Base-by-base conservation (phyloP, 2,888 invertebrate species). In the Lysandra bellargus region DNA sequence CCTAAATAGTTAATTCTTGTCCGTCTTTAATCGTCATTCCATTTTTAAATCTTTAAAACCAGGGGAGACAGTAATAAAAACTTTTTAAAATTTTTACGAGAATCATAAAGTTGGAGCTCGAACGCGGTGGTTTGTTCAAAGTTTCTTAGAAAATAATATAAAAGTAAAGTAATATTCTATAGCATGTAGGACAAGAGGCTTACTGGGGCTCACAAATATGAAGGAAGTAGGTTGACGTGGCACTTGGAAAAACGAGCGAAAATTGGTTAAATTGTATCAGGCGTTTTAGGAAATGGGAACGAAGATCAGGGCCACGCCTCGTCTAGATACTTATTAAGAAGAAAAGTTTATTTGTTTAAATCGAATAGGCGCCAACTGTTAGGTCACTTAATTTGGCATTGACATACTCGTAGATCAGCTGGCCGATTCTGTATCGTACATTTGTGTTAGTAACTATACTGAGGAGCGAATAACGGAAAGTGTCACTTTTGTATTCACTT, bases 151-250 rank as follows among this genome's bases (percentile, higher is more conserved):
- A 69, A 69, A 69, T 69, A 69, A 69, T 69, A 69, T 37, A 69
- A 37, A 69, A 69, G 33, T 33, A 69, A 69, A 17, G 69, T 17
- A 69, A 69, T 69, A 69, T 37, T 69, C 69, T 69, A 37, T 17
- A 69, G 33, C 76, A 76, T 57, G 30, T 76, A 53, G 33, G 76
- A 76, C 76, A 76, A 76, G 76, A 57, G 76, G 76, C 57, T 76
- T 76, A 76, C 57, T 14, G 57, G 49, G 33, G 76, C 49, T 23
- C 9, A 37, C 53, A 53, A 44, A 74, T 74, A 17, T 53, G 76
- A 76, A 76, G 3, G 33, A 76, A 74, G 9, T 74, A 74, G 76
- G 76, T 53, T 76, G 76, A 5, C 76, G 57, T 53, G 33, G 12
- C 53, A 57, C 57, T 57, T 76, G 17, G 57, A 76, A 30, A 76